Evolutionary conservation across 2,113 vertebrate species (phyloP), one percentile per base, ranked within the genome.

Genomic region (Ceuthmochares aereus): DNA sequence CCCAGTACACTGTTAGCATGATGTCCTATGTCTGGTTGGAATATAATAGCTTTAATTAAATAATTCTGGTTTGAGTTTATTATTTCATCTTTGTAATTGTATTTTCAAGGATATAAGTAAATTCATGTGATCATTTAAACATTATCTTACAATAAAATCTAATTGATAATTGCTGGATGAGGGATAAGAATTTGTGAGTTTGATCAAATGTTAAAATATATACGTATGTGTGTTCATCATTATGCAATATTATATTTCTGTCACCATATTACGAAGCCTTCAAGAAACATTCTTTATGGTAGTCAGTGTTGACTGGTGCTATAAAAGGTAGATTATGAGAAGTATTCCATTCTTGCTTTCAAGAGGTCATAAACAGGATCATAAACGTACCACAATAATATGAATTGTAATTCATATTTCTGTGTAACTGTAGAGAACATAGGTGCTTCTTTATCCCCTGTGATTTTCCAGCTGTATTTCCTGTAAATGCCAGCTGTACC

Each of bases 401-500:
- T 7, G 29, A 85, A 72, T 79, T 90, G 79, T 92, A 92, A 96
- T 94, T 93, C 67, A 55, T 78, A 52, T 84, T 89, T 93, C 34
- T 52, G 16, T 17, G 34, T 89, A 91, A 96, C 96, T 96, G 56
- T 52, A 54, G 69, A 82, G 75, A 90, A 80, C 47, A 86, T 72
- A 92, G 69, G 51, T 84, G 56, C n/a, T 88, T 92, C 84, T 95
- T 95, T 96, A 52, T 85, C 32, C 43, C 60, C 12, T 79, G 51
- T 92, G 92, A 96, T 95, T 95, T 87, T 95, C 70, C 95, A 29
- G 4, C 58, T 96, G 15, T 23, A 10, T 49, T 91, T 95, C 37
- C 55, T 95, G 62, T 73, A 69, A 94, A 94, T 96, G 83, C 89
- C 83, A 93, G 9, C 62, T 77, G 29, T 69, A 51, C 67, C 42